A percentile compares a stretch with the other conserved stretches of the same genome.
These are phyloP conservation scores for Platorchestia sp. DNA, from an alignment of 1,140 invertebrate species.

Conservation along the genomic window DNA sequence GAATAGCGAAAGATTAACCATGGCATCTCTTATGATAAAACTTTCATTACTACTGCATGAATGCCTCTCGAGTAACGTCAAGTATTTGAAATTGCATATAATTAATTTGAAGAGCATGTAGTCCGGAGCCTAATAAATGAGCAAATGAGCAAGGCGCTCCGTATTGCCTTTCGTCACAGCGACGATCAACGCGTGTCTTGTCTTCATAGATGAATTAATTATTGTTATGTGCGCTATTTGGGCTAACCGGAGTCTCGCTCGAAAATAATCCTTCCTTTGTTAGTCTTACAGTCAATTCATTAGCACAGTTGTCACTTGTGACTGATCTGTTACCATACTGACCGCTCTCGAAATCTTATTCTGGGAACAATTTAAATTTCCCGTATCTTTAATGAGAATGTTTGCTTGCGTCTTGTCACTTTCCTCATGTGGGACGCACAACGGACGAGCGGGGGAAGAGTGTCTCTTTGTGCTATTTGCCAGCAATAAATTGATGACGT, in stretches of 20 bases:
- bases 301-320: background rate
- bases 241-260: background rate
- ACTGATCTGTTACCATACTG: background rate
- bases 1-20: background rate
- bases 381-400: background rate
- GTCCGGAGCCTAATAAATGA: background rate
- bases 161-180: background rate
- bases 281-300: background rate
- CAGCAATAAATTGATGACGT: background rate
- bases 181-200: background rate
- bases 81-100: background rate
- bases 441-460: background rate
- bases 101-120: background rate
- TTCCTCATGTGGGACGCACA: background rate
- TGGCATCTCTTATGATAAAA: background rate
- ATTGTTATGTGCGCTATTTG: background rate
- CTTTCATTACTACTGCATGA: background rate
- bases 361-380: background rate
- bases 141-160: background rate
- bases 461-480: background rate
- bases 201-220: background rate
- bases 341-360: background rate
- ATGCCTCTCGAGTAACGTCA: background rate
- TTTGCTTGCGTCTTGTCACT: background rate
- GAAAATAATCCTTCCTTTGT: background rate